These are phyloP conservation scores for Gymnopithys bicolor DNA, from an alignment of 2,797 vertebrate genomes.

Conservation along the genomic window DNA sequence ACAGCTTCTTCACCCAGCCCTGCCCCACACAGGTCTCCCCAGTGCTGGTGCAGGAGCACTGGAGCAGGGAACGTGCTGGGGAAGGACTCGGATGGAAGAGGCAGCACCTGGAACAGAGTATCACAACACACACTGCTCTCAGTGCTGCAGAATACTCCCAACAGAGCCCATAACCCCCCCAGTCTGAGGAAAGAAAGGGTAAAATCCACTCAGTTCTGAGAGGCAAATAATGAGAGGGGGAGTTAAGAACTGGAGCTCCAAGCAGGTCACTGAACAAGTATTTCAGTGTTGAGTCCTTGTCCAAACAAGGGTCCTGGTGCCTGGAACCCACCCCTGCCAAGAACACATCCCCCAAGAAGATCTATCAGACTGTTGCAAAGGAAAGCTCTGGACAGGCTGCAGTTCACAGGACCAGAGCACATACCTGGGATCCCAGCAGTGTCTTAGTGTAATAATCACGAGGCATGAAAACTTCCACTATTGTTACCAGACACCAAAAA, in stretches of 20 bases:
- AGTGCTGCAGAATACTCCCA: not conserved
- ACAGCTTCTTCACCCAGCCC: not conserved
- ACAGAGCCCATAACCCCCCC: not conserved
- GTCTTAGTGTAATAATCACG: slow-evolving; percentile 99
- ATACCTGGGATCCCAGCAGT: slow-evolving; percentile 95
- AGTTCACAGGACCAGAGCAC: not conserved
- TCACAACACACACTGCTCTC: not conserved
- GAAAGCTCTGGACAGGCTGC: not conserved
- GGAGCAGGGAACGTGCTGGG: not conserved
- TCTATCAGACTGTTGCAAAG: not conserved
- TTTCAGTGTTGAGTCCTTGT: not conserved
- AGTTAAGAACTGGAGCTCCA: not conserved
- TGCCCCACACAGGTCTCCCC: not conserved
- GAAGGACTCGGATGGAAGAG: not conserved
- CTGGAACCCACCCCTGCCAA: not conserved
- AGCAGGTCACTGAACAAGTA: not conserved
- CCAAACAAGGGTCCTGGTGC: not conserved
- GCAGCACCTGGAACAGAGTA: not conserved
- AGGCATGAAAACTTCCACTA: slow-evolving; percentile 98
- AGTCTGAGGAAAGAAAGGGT: not conserved
- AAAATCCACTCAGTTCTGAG: not conserved
- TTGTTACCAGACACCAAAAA: slow-evolving; percentile 95
- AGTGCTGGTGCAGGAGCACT: not conserved
- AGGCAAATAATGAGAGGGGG: not conserved
- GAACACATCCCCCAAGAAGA: not conserved